phyloP scores from a whole-genome alignment of 1,140 invertebrate species.

The Palaemon carinicauda region DNA sequence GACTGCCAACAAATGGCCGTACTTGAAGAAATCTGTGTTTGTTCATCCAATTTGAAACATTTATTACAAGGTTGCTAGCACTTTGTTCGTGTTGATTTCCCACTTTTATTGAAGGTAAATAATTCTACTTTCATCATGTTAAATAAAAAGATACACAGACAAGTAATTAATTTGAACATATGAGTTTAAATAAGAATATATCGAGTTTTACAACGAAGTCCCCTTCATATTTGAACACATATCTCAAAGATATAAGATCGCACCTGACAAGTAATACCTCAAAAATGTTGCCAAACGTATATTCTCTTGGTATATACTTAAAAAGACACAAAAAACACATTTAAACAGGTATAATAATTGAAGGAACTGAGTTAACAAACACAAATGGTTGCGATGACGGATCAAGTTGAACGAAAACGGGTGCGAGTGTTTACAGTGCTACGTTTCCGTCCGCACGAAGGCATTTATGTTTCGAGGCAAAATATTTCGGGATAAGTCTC shows the following conservation, averaged over 20 bases:
- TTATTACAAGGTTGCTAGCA: not conserved
- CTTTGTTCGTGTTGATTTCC: not conserved
- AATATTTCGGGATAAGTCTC: not conserved
- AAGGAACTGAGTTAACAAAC: conserved; percentile 43
- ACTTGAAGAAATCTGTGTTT: conserved; percentile 25
- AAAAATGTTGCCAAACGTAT: conserved; percentile 22
- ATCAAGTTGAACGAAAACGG: conserved; percentile 51
- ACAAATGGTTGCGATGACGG: conserved; percentile 36
- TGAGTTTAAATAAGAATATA: conserved; percentile 40
- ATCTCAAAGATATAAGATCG: not conserved
- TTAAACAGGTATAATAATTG: not conserved
- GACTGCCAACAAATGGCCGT: conserved; percentile 18
- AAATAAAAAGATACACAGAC: not conserved
- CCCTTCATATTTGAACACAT: conserved; percentile 7
- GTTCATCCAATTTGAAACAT: conserved; percentile 41
- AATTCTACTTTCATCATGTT: conserved; percentile 31
- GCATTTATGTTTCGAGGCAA: not conserved
- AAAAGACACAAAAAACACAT: not conserved
- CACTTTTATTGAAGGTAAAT: not conserved
- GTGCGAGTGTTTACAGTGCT: conserved; percentile 35
- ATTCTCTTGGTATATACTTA: not conserved
- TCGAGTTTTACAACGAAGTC: conserved; percentile 23
- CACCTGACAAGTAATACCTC: not conserved
- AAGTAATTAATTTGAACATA: not conserved
- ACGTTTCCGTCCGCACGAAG: conserved; percentile 44